Evolutionary conservation across 2,113 vertebrate genomes (phyloP).

Genomic region (Rhineura floridana): DNA sequence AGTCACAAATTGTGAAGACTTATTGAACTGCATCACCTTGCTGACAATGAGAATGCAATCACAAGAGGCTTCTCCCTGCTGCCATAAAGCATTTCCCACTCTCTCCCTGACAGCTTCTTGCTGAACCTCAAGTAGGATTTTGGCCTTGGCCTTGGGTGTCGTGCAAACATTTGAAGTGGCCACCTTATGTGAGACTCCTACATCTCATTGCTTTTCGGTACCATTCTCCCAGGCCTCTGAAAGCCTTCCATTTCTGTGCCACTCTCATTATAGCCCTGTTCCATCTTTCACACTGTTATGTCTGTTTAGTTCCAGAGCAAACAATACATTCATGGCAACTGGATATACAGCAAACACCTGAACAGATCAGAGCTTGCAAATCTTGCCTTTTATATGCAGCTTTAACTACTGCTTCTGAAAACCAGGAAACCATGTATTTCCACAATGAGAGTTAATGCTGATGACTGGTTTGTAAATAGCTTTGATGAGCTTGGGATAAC

Average conservation of each 20-base stretch:
- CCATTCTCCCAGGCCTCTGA: conserved; percentile 28
- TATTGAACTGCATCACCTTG: background rate
- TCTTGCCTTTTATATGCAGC: conserved; percentile 27
- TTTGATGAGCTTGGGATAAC: conserved; percentile 52
- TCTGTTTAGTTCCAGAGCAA: conserved; percentile 32
- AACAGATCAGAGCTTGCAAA: conserved; percentile 42
- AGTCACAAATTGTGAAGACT: background rate
- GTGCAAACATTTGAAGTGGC: conserved; percentile 27
- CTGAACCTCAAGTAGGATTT: background rate
- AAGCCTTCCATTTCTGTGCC: background rate
- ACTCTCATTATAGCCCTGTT: conserved; percentile 36
- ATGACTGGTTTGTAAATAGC: conserved; percentile 58
- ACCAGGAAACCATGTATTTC: conserved; percentile 41
- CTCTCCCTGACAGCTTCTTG: background rate
- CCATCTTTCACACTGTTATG: conserved; percentile 36
- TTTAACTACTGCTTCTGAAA: conserved; percentile 41
- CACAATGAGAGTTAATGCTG: conserved; percentile 58
- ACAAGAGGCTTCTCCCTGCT: background rate
- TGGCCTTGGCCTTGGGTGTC: conserved; percentile 6
- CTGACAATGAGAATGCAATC: background rate
- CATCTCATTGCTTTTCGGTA: rapidly evolving
- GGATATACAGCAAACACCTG: conserved; percentile 17
- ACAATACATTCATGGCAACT: background rate
- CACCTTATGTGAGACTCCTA: background rate
- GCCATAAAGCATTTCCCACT: background rate